A percentile compares a stretch with the other conserved stretches of the same genome.
Evolutionary conservation across 2,113 vertebrate genomes (phyloP).

Genomic region (Eptesicus fuscus): DNA sequence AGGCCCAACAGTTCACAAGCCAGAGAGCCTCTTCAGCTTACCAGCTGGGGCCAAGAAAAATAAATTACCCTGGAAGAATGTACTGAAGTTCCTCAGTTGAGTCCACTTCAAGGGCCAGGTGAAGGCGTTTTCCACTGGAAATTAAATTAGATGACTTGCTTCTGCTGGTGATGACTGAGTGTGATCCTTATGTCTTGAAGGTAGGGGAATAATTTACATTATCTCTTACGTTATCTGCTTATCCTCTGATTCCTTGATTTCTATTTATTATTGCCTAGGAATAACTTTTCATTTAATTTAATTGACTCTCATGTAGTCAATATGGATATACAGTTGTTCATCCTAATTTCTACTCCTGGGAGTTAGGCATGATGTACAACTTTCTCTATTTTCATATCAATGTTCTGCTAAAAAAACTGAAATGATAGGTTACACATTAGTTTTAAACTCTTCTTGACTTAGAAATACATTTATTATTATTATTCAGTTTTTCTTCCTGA

Average conservation of each 20-base stretch:
- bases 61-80: not conserved
- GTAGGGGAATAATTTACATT: not conserved
- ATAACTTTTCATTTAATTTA: not conserved
- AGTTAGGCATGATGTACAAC: fast-evolving
- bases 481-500: not conserved
- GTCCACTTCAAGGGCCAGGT: not conserved
- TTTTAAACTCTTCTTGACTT: not conserved
- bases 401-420: not conserved
- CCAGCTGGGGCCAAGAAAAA: not conserved
- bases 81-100: not conserved
- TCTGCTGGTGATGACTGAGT: not conserved
- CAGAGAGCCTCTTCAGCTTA: not conserved
- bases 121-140: not conserved
- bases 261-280: not conserved
- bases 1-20: slow-evolving; percentile 2
- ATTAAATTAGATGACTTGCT: not conserved
- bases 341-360: not conserved
- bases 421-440: not conserved
- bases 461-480: not conserved
- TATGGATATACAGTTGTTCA: not conserved
- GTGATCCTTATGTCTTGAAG: not conserved
- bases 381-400: not conserved
- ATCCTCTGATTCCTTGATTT: not conserved
- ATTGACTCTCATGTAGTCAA: not conserved
- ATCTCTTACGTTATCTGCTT: not conserved